These are phyloP conservation scores for Coleophora flavipennella DNA, from an alignment of 2,888 invertebrate species.

Conservation along the genomic window DNA sequence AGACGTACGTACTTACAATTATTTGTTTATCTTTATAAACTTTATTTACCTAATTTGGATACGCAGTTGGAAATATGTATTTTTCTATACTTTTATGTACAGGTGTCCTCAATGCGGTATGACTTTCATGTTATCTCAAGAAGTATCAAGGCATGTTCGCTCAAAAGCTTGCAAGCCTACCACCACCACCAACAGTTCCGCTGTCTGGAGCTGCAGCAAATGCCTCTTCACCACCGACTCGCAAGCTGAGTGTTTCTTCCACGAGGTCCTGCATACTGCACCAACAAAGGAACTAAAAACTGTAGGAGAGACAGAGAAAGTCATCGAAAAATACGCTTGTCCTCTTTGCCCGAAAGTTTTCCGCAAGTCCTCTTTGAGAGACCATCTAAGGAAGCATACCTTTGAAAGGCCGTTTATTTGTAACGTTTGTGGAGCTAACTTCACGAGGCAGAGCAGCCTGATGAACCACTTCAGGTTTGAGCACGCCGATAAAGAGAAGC, in stretches of 20 bases:
- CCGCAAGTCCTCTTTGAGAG: constrained; percentile 76
- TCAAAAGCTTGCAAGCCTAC: constrained; percentile 70
- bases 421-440: constrained; percentile 73
- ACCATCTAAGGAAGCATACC: constrained; percentile 82
- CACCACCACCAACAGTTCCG: constrained; percentile 17
- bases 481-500: constrained; percentile 43
- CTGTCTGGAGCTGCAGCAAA: constrained; percentile 71
- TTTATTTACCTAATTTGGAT: background rate
- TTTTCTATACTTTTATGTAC: constrained; percentile 22
- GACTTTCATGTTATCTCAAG: constrained; percentile 80
- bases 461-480: constrained; percentile 72
- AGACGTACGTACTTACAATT: constrained; percentile 61
- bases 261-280: constrained; percentile 77
- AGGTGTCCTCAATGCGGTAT: constrained; percentile 82
- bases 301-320: constrained; percentile 30
- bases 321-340: constrained; percentile 72
- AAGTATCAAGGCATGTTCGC: constrained; percentile 80
- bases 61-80: background rate
- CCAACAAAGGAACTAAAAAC: constrained; percentile 37
- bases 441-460: constrained; percentile 77
- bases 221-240: constrained; percentile 76
- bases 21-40: background rate
- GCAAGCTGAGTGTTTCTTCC: constrained; percentile 81
- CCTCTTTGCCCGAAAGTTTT: constrained; percentile 78
- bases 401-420: constrained; percentile 82